Percentiles rank a stretch among this genome's conserved stretches.
Evolutionary conservation across 2,888 invertebrate genomes (phyloP).

Genomic region (Cephus runcator): DNA sequence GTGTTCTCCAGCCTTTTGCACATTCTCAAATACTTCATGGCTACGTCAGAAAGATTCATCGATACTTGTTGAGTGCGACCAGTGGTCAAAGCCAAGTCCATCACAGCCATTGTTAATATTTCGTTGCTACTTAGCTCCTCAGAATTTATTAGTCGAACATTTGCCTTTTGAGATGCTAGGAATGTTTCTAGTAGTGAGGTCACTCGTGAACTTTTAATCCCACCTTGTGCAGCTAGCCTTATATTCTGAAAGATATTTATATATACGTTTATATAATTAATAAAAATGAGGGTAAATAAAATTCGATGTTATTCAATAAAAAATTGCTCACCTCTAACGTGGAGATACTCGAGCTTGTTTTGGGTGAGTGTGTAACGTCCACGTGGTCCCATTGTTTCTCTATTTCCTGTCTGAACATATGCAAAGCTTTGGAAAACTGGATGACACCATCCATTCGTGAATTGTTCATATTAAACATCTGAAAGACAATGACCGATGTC

Average conservation of each 20-base stretch:
- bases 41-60: slow-evolving; percentile 50
- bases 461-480: slow-evolving; percentile 78
- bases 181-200: slow-evolving; percentile 58
- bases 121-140: slow-evolving; percentile 38
- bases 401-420: slow-evolving; percentile 67
- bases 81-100: slow-evolving; percentile 59
- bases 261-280: slow-evolving; percentile 69
- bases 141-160: slow-evolving; percentile 35
- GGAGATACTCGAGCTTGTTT: slow-evolving; percentile 56
- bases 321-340: slow-evolving; percentile 40
- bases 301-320: neutral
- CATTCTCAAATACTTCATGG: slow-evolving; percentile 51
- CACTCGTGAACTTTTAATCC: slow-evolving; percentile 53
- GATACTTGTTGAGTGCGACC: slow-evolving; percentile 42
- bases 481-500: slow-evolving; percentile 48
- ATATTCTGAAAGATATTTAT: slow-evolving; percentile 67
- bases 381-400: slow-evolving; percentile 66
- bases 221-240: slow-evolving; percentile 51
- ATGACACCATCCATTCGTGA: slow-evolving; percentile 75
- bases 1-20: slow-evolving; percentile 40
- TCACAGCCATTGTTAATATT: slow-evolving; percentile 46
- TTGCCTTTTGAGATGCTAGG: slow-evolving; percentile 53
- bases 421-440: slow-evolving; percentile 76
- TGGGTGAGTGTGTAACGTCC: slow-evolving; percentile 48
- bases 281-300: slow-evolving; percentile 25